phyloP scores from a whole-genome alignment of 2,113 vertebrate species.

The Onychostoma macrolepis region DNA sequence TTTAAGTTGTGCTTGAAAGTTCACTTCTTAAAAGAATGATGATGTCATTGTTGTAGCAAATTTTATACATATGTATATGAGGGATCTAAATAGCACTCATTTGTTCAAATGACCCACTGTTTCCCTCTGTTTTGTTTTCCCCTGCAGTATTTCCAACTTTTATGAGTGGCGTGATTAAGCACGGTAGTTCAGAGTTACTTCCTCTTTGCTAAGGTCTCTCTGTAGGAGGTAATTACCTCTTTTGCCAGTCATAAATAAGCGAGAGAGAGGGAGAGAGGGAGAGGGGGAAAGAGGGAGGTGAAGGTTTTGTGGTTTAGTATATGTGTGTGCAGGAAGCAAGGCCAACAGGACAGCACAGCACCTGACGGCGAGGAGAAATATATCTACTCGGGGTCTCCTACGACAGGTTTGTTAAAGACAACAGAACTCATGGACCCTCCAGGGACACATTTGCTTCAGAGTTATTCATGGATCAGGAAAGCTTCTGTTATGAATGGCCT shows the following conservation, averaged over 20 bases:
- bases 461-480: constrained; percentile 14
- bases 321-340: constrained; percentile 60
- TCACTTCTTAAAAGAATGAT: not conserved
- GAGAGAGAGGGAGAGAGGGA: constrained; percentile 35
- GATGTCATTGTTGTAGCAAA: not conserved
- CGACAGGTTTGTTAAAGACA: constrained; percentile 61
- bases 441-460: constrained; percentile 50
- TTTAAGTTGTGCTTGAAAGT: not conserved
- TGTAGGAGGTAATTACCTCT: constrained; percentile 68
- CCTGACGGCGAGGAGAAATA: constrained; percentile 65
- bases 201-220: constrained; percentile 61
- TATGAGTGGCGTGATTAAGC: constrained; percentile 71
- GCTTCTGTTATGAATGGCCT: constrained; percentile 19
- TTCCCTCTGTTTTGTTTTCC: not conserved
- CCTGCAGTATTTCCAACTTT: constrained; percentile 57
- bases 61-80: not conserved
- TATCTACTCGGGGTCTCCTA: constrained; percentile 55
- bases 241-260: constrained; percentile 63
- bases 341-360: constrained; percentile 40
- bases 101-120: not conserved
- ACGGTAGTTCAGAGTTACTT: constrained; percentile 55
- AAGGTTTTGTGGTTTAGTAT: constrained; percentile 19
- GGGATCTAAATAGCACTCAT: not conserved
- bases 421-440: constrained; percentile 52
- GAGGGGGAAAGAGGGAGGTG: not conserved